These are phyloP conservation scores for Spodoptera picta DNA, from an alignment of 2,888 invertebrate species.

Conservation along the genomic window DNA sequence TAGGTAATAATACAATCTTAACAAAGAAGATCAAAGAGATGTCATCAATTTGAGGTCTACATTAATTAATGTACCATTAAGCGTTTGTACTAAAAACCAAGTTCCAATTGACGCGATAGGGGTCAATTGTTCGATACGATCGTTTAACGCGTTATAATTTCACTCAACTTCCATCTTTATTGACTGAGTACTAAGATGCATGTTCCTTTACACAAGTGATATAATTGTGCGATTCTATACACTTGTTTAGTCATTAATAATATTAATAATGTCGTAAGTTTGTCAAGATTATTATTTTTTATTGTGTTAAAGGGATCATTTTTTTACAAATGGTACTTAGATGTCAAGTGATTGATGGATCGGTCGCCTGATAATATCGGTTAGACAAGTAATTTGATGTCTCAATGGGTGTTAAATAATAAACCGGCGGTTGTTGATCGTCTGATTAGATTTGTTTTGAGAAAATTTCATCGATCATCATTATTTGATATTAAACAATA, in stretches of 20 bases:
- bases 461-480: no score
- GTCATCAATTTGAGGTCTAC: constrained; percentile 61
- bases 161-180: constrained; percentile 20
- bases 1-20: constrained; percentile 51
- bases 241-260: constrained; percentile 55
- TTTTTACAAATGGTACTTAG: constrained; percentile 40
- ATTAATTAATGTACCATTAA: constrained; percentile 72
- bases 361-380: constrained; percentile 25
- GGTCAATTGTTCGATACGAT: constrained; percentile 73
- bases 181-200: constrained; percentile 1
- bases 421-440: constrained; percentile 2
- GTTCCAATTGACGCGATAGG: constrained; percentile 73
- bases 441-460: neutral
- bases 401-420: neutral
- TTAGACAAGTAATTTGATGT: constrained; percentile 34
- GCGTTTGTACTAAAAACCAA: constrained; percentile 65
- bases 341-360: constrained; percentile 41
- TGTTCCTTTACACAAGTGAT: constrained; percentile 26
- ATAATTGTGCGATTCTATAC: constrained; percentile 53
- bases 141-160: constrained; percentile 1
- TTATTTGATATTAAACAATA: no score
- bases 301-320: constrained; percentile 43
- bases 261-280: constrained; percentile 53
- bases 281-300: constrained; percentile 47
- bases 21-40: constrained; percentile 54